phyloP scores from a whole-genome alignment of 2,888 invertebrate genomes.

The Mythimna impura region DNA sequence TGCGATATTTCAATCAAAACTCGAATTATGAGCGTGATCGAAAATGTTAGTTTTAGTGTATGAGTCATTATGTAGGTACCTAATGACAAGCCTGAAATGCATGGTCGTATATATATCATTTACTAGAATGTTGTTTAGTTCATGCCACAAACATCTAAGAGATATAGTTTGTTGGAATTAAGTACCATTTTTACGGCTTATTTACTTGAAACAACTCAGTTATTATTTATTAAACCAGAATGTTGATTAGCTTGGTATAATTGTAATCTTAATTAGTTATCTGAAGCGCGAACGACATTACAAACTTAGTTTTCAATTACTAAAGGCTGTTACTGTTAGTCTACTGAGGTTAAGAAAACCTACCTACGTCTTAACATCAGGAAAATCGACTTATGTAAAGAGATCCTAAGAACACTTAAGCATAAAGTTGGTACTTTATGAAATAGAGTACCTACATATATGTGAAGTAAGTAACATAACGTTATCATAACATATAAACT shows the following conservation, averaged over 20 bases:
- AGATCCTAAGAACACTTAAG: conserved; percentile 9
- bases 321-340: not conserved
- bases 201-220: conserved; percentile 2
- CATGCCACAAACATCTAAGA: not conserved
- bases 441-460: not conserved
- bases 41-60: conserved; percentile 28
- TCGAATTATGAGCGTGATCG: conserved; percentile 28
- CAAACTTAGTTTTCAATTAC: conserved; percentile 9
- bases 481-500: conserved; percentile 51
- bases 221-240: conserved; percentile 10
- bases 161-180: not conserved
- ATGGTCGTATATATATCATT: not conserved
- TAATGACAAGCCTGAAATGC: conserved; percentile 8
- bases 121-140: not conserved
- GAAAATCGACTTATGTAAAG: conserved; percentile 7
- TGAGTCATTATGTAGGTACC: not conserved
- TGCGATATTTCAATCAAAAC: conserved; percentile 61
- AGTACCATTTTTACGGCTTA: not conserved
- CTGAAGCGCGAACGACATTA: conserved; percentile 10
- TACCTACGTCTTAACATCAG: conserved; percentile 3
- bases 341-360: not conserved
- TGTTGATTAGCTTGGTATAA: conserved; percentile 18
- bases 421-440: not conserved
- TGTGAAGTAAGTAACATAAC: not conserved
- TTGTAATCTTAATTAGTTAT: conserved; percentile 29